Evolutionary conservation across 2,888 invertebrate species (phyloP), one percentile per base, ranked within the genome.

Genomic region (Pilophorus perplexus): DNA sequence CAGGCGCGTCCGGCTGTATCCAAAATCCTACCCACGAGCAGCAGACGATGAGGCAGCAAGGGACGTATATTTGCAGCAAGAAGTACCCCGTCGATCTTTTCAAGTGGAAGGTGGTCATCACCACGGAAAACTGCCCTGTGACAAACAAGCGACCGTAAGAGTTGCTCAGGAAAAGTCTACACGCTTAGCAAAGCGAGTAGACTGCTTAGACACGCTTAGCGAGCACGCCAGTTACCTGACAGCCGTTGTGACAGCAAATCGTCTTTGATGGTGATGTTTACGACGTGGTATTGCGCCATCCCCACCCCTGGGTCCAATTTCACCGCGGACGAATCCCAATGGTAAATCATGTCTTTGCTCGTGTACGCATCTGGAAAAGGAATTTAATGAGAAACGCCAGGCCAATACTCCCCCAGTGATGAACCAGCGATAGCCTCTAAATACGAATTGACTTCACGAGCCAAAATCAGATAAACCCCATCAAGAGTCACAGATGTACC

Each of bases 1-100:
- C 85, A 0, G 84, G 84, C n/a, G 84, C 84, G 71, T 83, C 82
- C 69, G 84, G 84, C 74, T 84, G 83, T 70, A 84, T 84, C 84
- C 84, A 84, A 75, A 84, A 84, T 12, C 81, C 81, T 12, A 84
- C 84, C 84, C 84, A 85, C 8, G 83, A 83, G 60, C 84, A 77
- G 79, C 82, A 83, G 6, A 85, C 84, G 67, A 84, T 84, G 37
- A 84, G 77, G 33, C 82, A 81, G 71, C 83, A 84, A 4, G 84
- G 84, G 22, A 84, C 78, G 74, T 84, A 84, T 4, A 84, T 83
- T 76, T 84, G 84, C 71, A 84, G 82, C 70, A 84, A 79, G 76
- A 83, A 84, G 74, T 83, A 84, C 1, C 77, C 77, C 1, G 76
- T 76, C 66, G 76, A 75, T 2, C 78, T 70, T 67, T 75, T 73